These are phyloP conservation scores for Lates japonicus DNA, from an alignment of 2,797 vertebrate genomes.

Conservation along the genomic window DNA sequence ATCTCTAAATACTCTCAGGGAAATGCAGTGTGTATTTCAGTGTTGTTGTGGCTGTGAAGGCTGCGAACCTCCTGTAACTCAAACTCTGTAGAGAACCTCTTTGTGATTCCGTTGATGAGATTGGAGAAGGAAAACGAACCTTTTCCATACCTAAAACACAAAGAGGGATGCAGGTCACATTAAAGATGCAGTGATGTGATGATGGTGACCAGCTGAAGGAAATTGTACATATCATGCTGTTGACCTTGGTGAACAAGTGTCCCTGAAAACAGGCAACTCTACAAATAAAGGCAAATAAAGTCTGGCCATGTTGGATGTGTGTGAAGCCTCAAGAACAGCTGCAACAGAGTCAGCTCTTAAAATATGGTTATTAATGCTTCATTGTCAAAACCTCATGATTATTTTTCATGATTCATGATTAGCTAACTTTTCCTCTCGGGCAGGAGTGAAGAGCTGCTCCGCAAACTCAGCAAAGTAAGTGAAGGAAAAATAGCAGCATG, in stretches of 20 bases:
- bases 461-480: neutral
- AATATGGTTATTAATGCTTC: neutral
- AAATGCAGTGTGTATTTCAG: constrained; percentile 7
- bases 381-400: neutral
- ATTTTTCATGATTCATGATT: neutral
- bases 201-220: neutral
- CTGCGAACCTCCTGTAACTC: constrained; percentile 92
- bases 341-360: neutral
- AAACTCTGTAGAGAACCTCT: constrained; percentile 88
- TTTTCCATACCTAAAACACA: constrained; percentile 85
- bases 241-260: neutral
- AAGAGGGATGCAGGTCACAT: neutral
- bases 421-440: no score
- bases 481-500: neutral
- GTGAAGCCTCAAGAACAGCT: constrained; percentile 11
- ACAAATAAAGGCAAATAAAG: neutral
- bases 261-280: neutral
- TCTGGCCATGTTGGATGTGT: neutral
- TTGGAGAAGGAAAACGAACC: constrained; percentile 91
- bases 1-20: neutral
- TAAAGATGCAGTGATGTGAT: neutral
- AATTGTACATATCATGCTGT: neutral
- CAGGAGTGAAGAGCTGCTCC: neutral
- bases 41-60: constrained; percentile 6
- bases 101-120: constrained; percentile 87